Evolutionary conservation across 2,888 invertebrate species (phyloP).

Genomic region (Pedicia rivosa): DNA sequence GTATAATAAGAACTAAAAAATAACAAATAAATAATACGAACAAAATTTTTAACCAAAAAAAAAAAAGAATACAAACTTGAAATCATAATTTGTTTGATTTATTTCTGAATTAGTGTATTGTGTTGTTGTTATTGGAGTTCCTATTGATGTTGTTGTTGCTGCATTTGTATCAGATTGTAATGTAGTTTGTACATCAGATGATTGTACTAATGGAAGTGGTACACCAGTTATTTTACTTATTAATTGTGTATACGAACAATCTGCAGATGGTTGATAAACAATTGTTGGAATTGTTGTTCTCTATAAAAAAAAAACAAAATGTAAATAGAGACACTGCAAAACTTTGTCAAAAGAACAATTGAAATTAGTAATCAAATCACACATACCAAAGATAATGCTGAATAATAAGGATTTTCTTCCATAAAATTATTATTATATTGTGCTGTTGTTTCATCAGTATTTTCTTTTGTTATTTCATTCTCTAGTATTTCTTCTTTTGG

Average conservation of each 20-base stretch:
- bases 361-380: too few species aligned
- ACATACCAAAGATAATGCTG: too few species aligned
- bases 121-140: too few species aligned
- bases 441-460: conserved; percentile 4
- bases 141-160: not conserved
- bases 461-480: conserved; percentile 5
- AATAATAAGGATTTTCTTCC: too few species aligned
- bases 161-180: not conserved
- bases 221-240: conserved; percentile 72
- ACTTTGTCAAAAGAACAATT: too few species aligned
- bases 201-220: conserved; percentile 20
- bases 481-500: conserved; percentile 18
- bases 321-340: too few species aligned
- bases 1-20: not conserved
- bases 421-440: conserved; percentile 5
- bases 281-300: conserved; percentile 37
- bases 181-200: not conserved
- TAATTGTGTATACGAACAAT: conserved; percentile 77
- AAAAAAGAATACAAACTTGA: not conserved
- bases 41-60: not conserved
- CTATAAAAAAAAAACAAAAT: too few species aligned
- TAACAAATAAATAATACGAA: not conserved
- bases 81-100: not conserved
- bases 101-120: too few species aligned
- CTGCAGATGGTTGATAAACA: conserved; percentile 65